phyloP scores from a whole-genome alignment of 2,797 vertebrate species.

The Helostoma temminkii region DNA sequence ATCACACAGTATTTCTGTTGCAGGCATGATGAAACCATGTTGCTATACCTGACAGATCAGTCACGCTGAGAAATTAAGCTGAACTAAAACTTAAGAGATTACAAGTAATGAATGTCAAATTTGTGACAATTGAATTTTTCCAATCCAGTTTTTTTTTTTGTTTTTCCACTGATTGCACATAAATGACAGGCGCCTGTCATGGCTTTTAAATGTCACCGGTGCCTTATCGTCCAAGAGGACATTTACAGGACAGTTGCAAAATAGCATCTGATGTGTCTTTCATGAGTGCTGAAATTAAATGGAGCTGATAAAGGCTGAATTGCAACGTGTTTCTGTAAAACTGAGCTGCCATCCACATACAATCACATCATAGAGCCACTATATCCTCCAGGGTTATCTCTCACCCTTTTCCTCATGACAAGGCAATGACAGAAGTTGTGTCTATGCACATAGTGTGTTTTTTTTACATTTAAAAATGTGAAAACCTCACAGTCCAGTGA shows the following conservation, averaged over 20 bases:
- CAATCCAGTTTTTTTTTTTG: slow-evolving; percentile 32
- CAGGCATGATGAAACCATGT: slow-evolving; percentile 52
- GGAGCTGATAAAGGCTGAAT: slow-evolving; percentile 41
- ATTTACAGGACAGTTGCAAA: slow-evolving; percentile 13
- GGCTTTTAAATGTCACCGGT: slow-evolving; percentile 32
- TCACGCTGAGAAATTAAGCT: slow-evolving; percentile 64
- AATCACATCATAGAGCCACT: too few relatives aligned
- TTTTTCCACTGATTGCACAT: slow-evolving; percentile 22
- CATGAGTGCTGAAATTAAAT: slow-evolving; percentile 32
- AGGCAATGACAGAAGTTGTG: too few relatives aligned
- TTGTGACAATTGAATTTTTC: slow-evolving; percentile 54
- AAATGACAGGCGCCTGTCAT: slow-evolving; percentile 16
- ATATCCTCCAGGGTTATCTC: slow-evolving; percentile 36
- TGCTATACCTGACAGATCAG: slow-evolving; percentile 58
- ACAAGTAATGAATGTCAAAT: slow-evolving; percentile 72
- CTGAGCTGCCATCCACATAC: too few relatives aligned
- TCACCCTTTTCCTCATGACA: slow-evolving; percentile 16
- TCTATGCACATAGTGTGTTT: too few relatives aligned
- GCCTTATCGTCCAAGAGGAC: background rate
- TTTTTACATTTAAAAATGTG: too few relatives aligned
- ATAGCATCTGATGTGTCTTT: slow-evolving; percentile 16
- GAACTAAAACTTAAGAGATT: slow-evolving; percentile 70
- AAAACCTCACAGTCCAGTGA: slow-evolving; percentile 25
- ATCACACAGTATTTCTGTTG: slow-evolving; percentile 8
- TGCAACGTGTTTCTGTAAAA: slow-evolving; percentile 36